A percentile compares a stretch with the other conserved stretches of the same genome.
phyloP scores from a whole-genome alignment of 2,113 vertebrate species.

The Sminthopsis crassicaudata region DNA sequence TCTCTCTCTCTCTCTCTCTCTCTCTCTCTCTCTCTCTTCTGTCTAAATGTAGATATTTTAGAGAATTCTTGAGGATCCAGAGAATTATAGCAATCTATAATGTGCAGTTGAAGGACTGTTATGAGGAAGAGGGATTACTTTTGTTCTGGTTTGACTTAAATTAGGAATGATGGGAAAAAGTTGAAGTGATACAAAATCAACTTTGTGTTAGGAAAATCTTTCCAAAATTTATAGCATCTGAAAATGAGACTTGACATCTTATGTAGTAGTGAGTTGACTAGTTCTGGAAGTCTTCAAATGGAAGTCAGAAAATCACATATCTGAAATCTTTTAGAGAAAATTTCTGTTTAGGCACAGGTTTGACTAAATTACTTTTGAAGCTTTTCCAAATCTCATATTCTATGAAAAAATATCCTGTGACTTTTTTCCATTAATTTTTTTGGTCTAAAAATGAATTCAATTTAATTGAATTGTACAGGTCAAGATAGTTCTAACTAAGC shows the following conservation, averaged over 20 bases:
- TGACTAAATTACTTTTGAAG: not conserved
- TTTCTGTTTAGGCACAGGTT: not conserved
- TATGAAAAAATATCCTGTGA: not conserved
- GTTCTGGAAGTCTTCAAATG: not conserved
- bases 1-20: no score
- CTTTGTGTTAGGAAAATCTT: not conserved
- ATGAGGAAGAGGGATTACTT: not conserved
- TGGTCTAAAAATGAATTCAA: not conserved
- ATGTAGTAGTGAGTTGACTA: not conserved
- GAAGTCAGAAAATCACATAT: not conserved
- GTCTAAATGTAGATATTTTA: not conserved
- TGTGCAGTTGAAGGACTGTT: not conserved
- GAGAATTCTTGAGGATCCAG: not conserved
- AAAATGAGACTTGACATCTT: not conserved
- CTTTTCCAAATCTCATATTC: not conserved
- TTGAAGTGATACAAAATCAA: not conserved
- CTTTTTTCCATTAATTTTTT: not conserved
- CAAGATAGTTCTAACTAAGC: not conserved
- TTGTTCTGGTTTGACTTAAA: not conserved
- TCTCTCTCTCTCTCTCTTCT: not conserved
- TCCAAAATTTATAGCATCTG: not conserved
- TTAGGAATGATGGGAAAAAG: not conserved
- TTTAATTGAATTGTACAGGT: not conserved
- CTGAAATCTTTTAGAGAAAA: not conserved
- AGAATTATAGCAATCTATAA: not conserved